Conservation (phyloP, 2,113 vertebrate species). For the Balaenoptera acutorostrata region DNA sequence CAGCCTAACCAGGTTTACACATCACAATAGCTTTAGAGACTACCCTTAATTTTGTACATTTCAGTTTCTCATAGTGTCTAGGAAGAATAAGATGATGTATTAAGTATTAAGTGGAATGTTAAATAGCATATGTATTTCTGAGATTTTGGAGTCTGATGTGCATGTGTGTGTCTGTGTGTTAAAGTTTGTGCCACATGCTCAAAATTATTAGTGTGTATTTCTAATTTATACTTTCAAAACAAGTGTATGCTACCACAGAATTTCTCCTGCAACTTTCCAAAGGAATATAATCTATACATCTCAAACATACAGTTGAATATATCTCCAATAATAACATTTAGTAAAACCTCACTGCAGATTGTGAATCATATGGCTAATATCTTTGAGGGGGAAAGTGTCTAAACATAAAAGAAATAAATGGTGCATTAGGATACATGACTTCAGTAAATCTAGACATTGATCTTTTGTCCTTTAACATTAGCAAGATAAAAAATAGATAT, state of each 20-base stretch:
- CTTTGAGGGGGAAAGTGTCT: neutral
- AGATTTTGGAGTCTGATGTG: neutral
- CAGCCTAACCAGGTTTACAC: neutral
- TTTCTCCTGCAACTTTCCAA: neutral
- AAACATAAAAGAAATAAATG: neutral
- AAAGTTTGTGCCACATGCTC: neutral
- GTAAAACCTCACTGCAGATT: neutral
- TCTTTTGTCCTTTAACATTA: constrained; percentile 13
- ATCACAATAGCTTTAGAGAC: neutral
- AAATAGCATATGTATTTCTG: neutral
- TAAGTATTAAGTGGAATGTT: neutral
- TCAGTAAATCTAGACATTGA: neutral
- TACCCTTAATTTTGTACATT: neutral
- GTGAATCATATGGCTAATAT: neutral
- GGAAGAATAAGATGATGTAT: neutral
- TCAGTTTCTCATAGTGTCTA: neutral
- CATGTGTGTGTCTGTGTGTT: neutral
- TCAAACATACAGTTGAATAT: neutral
- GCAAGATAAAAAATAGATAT: neutral
- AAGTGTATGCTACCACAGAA: neutral
- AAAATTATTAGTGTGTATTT: neutral
- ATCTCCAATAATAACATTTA: neutral
- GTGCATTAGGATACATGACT: neutral
- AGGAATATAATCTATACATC: neutral
- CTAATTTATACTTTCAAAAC: constrained; percentile 4